Conservation (phyloP, 2,113 vertebrate genomes). For the Pungitius pungitius region DNA sequence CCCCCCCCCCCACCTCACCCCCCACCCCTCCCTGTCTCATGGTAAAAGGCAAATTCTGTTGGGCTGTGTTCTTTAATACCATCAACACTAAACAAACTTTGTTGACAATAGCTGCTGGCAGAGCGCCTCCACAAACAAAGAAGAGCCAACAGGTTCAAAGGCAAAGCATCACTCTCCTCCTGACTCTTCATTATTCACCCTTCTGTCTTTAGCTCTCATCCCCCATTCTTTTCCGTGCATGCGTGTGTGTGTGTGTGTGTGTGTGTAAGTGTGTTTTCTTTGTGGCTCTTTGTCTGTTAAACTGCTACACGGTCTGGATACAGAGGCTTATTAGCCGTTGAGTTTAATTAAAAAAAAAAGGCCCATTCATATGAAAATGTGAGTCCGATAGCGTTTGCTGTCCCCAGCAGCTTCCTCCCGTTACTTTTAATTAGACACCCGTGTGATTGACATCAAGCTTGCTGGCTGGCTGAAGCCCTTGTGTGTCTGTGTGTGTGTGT, state of each 20-base stretch:
- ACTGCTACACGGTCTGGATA: conserved; percentile 85
- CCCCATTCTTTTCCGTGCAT: conserved; percentile 51
- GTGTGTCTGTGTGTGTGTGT: conserved; percentile 26
- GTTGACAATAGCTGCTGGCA: conserved; percentile 80
- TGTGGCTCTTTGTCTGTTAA: conserved; percentile 83
- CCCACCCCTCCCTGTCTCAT: conserved; percentile 53
- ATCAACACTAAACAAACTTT: conserved; percentile 81
- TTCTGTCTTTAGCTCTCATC: conserved; percentile 78
- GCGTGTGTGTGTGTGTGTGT: conserved; percentile 19
- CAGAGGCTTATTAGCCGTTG: conserved; percentile 85
- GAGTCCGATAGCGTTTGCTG: conserved; percentile 90
- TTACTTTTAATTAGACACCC: conserved; percentile 93
- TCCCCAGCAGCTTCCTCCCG: conserved; percentile 91
- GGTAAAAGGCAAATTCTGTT: conserved; percentile 67
- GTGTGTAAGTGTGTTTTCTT: conserved; percentile 60
- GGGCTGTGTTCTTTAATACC: conserved; percentile 75
- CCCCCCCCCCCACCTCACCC: conserved; percentile 61
- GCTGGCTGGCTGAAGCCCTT: conserved; percentile 60
- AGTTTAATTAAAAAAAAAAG: conserved; percentile 97
- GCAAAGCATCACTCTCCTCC: conserved; percentile 78
- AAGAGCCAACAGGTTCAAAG: conserved; percentile 83
- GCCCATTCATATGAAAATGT: conserved; percentile 97
- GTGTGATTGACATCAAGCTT: conserved; percentile 82
- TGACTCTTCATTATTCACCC: conserved; percentile 80
- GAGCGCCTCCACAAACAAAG: conserved; percentile 77